Evolutionary conservation across 2,888 invertebrate species (phyloP), one percentile per base, ranked within the genome.

Genomic region (Teleogryllus oceanicus): DNA sequence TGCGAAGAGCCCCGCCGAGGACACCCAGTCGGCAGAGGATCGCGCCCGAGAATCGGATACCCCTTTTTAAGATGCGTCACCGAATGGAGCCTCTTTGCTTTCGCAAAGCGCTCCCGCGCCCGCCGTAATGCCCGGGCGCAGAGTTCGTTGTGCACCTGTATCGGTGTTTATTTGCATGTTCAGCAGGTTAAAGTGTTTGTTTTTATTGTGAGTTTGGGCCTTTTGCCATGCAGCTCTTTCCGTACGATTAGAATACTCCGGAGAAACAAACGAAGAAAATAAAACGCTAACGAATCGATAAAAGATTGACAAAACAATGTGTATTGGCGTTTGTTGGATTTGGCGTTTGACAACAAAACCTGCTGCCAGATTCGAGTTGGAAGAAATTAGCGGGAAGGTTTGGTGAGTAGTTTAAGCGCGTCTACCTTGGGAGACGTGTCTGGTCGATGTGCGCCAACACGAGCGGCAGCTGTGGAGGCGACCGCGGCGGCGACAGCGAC

Each of bases 101-200:
- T 37, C 37, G 37, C 37, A 37, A 24, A 37, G 37, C 4, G 37
- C 37, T 37, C 37, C 37, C 37, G 37, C 37, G 37, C 37, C 5
- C 37, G 37, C 37, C 37, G 5, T 37, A n/a, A 62, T 62, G 10
- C 62, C 62, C n/a, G 13, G 13, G 62, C 62, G 62, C 13, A 62
- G 62, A 62, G 62, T 62, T 8, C 13, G 62, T 18, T 62, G 62
- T 62, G 62, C n/a, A 62, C n/a, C 62, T 62, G 62, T 8, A 62
- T 62, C 62, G 62, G 62, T 62, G n/a, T 62, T 62, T 62, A 62
- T 62, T 62, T 62, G 62, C 62, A 62, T 62, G 62, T 62, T 62
- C n/a, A 13, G 62, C 62, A n/a, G 62, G 62, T 62, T 62, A 12
- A 62, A 62, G 3, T n/a, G 62, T 62, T 62, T 62, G n/a, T n/a